phyloP scores from a whole-genome alignment of 2,113 vertebrate species.

The Neoarius graeffei region DNA sequence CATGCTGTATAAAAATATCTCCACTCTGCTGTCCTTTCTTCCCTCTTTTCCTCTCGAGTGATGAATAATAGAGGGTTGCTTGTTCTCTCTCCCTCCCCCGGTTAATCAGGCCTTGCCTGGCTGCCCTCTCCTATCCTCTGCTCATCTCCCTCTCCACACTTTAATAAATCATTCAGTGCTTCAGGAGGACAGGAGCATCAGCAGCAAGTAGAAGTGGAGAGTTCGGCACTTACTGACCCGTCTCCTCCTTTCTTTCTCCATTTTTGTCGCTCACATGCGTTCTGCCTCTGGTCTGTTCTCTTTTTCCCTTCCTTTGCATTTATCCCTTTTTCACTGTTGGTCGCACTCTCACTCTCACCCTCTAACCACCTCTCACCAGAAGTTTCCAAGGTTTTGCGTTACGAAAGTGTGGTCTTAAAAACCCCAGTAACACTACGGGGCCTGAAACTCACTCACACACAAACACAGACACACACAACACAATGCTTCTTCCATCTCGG shows the following conservation, averaged over 20 bases:
- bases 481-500: background rate
- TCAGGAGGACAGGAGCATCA: slow-evolving; percentile 63
- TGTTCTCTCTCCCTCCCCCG: slow-evolving; percentile 70
- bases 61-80: slow-evolving; percentile 77
- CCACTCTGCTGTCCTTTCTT: slow-evolving; percentile 6
- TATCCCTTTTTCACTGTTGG: slow-evolving; percentile 54
- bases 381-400: background rate
- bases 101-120: slow-evolving; percentile 74
- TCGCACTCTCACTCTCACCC: background rate
- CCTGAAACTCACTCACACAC: background rate
- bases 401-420: background rate
- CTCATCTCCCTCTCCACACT: slow-evolving; percentile 53
- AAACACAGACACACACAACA: background rate
- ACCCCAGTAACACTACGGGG: background rate
- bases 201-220: slow-evolving; percentile 53
- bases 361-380: background rate
- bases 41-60: slow-evolving; percentile 56
- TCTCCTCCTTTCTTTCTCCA: slow-evolving; percentile 36
- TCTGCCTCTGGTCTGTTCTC: background rate
- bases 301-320: background rate
- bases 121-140: slow-evolving; percentile 65
- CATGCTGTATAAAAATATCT: slow-evolving; percentile 38
- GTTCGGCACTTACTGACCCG: slow-evolving; percentile 14
- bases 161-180: slow-evolving; percentile 76
- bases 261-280: background rate